Evolutionary conservation across 2,113 vertebrate genomes (phyloP), one percentile per base, ranked within the genome.

Genomic region (Sciurus niger): DNA sequence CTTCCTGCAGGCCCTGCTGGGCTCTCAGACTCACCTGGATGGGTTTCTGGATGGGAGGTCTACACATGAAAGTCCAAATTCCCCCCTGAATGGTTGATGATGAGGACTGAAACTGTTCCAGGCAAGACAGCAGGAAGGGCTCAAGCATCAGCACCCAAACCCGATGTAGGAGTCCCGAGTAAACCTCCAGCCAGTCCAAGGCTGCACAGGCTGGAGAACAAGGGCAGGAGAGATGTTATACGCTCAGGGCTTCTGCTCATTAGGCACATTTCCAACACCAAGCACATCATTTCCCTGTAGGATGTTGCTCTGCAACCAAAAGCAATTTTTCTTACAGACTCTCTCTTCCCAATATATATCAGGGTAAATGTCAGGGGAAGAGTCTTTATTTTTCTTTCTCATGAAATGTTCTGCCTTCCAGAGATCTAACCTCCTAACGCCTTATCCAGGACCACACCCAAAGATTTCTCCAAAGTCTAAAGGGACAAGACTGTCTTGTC

Each of bases 311-410:
- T 67, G n/a, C 34, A 60, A 60, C 24, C 67, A 10, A 76, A 89
- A 18, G 25, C 25, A 63, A n/a, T 16, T n/a, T 34, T 24, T 77
- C 34, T 34, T n/a, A 6, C 8, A 72, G 53, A 65, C 32, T 28
- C 51, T 74, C n/a, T 94, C 4, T 65, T 89, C 89, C 92, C 8
- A 48, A n/a, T 67, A 92, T 43, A 92, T 51, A 72, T n/a, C 8
- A 6, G 4, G 12, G 20, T 60, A 13, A 12, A 74, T 43, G 12
- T 12, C 46, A 67, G 22, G 63, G 20, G 40, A 92, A 40, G 53
- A 67, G 43, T 4, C 60, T 60, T 87, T 22, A 43, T 89, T 77
- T 55, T 4, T 55, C 2, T 88, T 87, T 68, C 60, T 13, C 28
- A 51, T 65, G 51, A 74, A 67, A 28, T 90, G 1, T 20, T 4